phyloP scores from a whole-genome alignment of 1,140 invertebrate species.

The Lutraria rhynchaena region DNA sequence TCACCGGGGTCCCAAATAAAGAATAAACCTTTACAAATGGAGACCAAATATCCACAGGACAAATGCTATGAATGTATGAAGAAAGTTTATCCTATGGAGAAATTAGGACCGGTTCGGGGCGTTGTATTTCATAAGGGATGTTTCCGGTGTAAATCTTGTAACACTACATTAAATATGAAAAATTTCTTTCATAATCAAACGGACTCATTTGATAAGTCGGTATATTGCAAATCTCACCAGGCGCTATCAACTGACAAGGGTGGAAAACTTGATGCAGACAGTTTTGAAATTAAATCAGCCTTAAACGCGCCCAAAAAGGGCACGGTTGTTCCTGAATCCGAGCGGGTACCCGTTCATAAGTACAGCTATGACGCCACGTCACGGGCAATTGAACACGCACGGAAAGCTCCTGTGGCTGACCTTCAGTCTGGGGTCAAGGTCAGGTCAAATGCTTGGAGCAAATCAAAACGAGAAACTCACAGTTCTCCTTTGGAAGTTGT shows the following conservation, averaged over 20 bases:
- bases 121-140: constrained; percentile 68
- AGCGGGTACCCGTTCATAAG: constrained; percentile 31
- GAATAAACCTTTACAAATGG: constrained; percentile 57
- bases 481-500: constrained; percentile 57
- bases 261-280: constrained; percentile 54
- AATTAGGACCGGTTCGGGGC: constrained; percentile 64
- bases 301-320: constrained; percentile 62
- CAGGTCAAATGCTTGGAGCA: constrained; percentile 61
- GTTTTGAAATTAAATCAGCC: constrained; percentile 65
- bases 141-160: constrained; percentile 65
- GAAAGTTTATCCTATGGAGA: constrained; percentile 68
- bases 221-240: constrained; percentile 68
- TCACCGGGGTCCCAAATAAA: constrained; percentile 39
- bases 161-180: constrained; percentile 63
- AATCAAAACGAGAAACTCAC: constrained; percentile 58
- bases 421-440: constrained; percentile 64
- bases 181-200: constrained; percentile 64
- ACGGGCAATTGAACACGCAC: constrained; percentile 61
- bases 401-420: constrained; percentile 61
- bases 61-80: constrained; percentile 68
- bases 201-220: constrained; percentile 60
- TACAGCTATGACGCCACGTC: constrained; percentile 59
- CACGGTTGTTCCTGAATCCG: constrained; percentile 22
- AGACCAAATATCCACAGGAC: constrained; percentile 64
- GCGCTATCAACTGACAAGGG: constrained; percentile 51